These are phyloP conservation scores for Microtus californicus DNA, from an alignment of 2,797 vertebrate species.

Conservation along the genomic window DNA sequence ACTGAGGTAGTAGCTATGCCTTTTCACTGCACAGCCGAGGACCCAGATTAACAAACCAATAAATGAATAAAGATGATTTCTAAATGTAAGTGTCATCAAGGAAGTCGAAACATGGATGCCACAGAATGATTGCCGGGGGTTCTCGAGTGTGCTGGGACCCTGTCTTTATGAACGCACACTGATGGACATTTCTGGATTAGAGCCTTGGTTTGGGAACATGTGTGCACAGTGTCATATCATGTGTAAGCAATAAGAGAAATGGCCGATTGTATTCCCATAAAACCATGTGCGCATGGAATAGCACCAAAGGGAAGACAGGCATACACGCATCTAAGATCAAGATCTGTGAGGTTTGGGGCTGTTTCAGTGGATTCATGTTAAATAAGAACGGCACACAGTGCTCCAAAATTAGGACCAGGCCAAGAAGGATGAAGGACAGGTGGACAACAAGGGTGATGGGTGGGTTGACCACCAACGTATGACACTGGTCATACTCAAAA, in stretches of 20 bases:
- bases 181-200: neutral
- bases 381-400: neutral
- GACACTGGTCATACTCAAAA: neutral
- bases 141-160: neutral
- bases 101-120: neutral
- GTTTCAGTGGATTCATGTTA: neutral
- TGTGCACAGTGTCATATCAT: rapidly evolving
- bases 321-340: neutral
- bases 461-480: neutral
- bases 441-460: neutral
- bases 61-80: neutral
- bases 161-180: neutral
- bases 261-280: neutral
- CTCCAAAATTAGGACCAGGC: neutral
- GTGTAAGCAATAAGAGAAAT: neutral
- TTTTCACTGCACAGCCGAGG: neutral
- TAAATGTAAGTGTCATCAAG: neutral
- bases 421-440: neutral
- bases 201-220: neutral
- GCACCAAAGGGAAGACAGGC: neutral
- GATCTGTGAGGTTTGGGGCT: neutral
- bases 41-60: neutral
- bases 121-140: neutral
- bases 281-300: rapidly evolving
- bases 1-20: neutral